phyloP scores from a whole-genome alignment of 2,888 invertebrate species.

The Chaitophorus viminalis region DNA sequence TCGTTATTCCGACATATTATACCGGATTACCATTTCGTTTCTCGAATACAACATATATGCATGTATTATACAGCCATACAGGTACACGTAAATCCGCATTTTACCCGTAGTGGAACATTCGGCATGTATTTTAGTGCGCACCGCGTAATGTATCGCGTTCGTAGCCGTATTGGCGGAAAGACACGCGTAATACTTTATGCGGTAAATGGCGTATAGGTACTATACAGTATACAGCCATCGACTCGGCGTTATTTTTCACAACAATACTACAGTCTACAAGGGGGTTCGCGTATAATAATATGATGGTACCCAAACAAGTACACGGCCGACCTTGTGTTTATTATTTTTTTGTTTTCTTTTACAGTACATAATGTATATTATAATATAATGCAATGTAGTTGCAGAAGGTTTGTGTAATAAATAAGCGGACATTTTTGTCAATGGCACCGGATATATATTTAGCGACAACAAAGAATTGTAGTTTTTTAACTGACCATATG shows the following conservation, averaged over 20 bases:
- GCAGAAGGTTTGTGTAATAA: constrained; percentile 23
- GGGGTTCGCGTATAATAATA: background rate
- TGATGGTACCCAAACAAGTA: background rate
- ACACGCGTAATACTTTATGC: too few relatives aligned
- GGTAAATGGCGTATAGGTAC: too few relatives aligned
- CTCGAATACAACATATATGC: too few relatives aligned
- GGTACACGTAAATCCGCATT: too few relatives aligned
- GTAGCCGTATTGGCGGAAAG: background rate
- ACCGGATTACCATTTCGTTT: too few relatives aligned
- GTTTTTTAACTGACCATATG: constrained; percentile 55
- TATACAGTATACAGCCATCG: background rate
- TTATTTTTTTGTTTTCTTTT: constrained; percentile 10
- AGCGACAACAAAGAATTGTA: constrained; percentile 41
- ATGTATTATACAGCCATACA: too few relatives aligned
- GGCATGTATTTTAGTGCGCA: too few relatives aligned
- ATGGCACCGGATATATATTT: constrained; percentile 3
- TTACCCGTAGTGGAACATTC: too few relatives aligned
- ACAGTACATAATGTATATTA: too few relatives aligned
- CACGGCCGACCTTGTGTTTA: background rate
- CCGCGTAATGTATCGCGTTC: too few relatives aligned
- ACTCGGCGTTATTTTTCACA: background rate
- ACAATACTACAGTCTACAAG: too few relatives aligned
- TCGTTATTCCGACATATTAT: too few relatives aligned
- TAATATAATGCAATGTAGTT: background rate
- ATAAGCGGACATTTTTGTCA: background rate